Conservation (phyloP, 2,797 vertebrate genomes). For the Erpetoichthys calabaricus region DNA sequence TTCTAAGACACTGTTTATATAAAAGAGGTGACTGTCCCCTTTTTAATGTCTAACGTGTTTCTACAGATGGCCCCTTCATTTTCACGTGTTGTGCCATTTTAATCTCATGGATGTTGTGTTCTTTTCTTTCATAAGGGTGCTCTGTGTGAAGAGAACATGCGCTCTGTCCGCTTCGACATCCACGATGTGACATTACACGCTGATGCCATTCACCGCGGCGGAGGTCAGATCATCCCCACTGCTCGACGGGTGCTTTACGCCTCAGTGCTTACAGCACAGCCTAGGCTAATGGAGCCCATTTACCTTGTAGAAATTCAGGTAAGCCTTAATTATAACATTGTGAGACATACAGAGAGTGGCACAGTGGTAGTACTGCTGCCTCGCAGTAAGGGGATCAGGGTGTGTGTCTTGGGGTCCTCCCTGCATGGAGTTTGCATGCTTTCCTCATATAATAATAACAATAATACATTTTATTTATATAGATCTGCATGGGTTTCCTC, state of each 20-base stretch:
- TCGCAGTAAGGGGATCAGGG: too few relatives aligned
- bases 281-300: slow-evolving; percentile 25
- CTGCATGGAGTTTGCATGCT: too few relatives aligned
- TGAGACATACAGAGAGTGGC: too few relatives aligned
- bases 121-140: slow-evolving; percentile 14
- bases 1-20: too few relatives aligned
- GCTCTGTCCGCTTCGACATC: slow-evolving; percentile 19
- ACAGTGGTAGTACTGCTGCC: too few relatives aligned
- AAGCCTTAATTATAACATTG: background rate
- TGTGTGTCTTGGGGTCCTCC: too few relatives aligned
- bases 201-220: slow-evolving; percentile 23
- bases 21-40: too few relatives aligned
- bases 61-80: background rate
- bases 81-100: too few relatives aligned
- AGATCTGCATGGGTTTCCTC: too few relatives aligned
- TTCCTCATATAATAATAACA: too few relatives aligned
- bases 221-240: slow-evolving; percentile 25
- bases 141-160: slow-evolving; percentile 26
- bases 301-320: slow-evolving; percentile 29
- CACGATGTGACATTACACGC: slow-evolving; percentile 24
- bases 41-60: background rate
- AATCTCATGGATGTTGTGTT: background rate
- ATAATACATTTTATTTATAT: too few relatives aligned
- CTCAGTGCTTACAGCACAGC: slow-evolving; percentile 19
- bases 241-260: slow-evolving; percentile 22